These are phyloP conservation scores for Hormiphora californensis DNA, from an alignment of 37 sponge, comb jelly and placozoan genomes.

Conservation along the genomic window DNA sequence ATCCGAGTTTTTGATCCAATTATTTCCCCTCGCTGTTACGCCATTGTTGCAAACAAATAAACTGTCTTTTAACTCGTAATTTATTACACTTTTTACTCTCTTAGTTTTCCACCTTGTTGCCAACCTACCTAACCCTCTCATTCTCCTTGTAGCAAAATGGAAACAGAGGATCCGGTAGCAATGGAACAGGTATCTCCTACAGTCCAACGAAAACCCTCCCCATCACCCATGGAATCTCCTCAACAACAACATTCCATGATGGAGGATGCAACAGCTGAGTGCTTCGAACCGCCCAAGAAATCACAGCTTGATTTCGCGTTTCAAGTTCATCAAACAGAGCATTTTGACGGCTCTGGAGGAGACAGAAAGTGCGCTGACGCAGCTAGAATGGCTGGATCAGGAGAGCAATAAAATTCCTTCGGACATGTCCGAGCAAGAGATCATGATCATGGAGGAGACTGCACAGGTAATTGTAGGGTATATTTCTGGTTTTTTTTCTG, in stretches of 20 bases:
- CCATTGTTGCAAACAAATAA: not conserved
- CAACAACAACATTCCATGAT: not conserved
- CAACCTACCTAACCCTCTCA: not conserved
- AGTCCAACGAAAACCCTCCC: too few relatives aligned
- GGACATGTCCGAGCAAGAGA: constrained; percentile 44
- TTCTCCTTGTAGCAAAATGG: constrained; percentile 7
- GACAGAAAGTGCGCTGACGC: constrained; percentile 11
- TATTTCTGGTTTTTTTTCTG: too few relatives aligned
- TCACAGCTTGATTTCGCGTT: constrained; percentile 46
- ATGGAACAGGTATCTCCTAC: too few relatives aligned
- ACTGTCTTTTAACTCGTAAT: not conserved
- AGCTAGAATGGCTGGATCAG: not conserved
- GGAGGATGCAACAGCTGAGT: not conserved
- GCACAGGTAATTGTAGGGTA: constrained; percentile 42
- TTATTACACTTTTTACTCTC: too few relatives aligned
- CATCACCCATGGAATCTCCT: too few relatives aligned
- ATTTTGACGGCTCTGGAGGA: constrained; percentile 38
- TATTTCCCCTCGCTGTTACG: constrained; percentile 36
- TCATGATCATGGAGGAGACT: constrained; percentile 53
- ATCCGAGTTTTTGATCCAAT: constrained; percentile 31
- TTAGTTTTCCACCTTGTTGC: not conserved
- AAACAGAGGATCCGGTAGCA: too few relatives aligned
- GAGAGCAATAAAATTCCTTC: constrained; percentile 21
- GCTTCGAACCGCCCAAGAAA: constrained; percentile 21
- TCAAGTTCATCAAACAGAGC: constrained; percentile 55